Evolutionary conservation across 2,113 vertebrate species (phyloP).

Genomic region (Nothoprocta pentlandii): DNA sequence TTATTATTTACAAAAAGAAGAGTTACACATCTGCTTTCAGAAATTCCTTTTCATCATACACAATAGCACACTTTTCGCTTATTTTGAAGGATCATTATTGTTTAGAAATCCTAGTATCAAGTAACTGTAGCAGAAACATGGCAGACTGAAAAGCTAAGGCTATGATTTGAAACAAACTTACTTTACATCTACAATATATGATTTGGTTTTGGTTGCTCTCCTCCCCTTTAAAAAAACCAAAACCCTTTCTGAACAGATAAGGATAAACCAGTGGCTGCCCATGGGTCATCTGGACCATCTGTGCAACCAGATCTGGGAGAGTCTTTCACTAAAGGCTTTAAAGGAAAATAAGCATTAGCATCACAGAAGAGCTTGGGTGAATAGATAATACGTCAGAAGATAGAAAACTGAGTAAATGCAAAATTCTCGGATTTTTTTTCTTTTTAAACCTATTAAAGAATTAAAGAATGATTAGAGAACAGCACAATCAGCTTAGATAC

Average conservation of each 20-base stretch:
- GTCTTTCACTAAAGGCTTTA: background rate
- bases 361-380: background rate
- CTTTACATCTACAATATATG: background rate
- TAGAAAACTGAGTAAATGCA: background rate
- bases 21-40: background rate
- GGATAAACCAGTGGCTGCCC: background rate
- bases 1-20: background rate
- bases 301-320: background rate
- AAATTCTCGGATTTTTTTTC: background rate
- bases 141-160: background rate
- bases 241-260: no score
- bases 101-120: background rate
- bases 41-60: background rate
- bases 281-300: accelerated
- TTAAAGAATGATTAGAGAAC: background rate
- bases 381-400: background rate
- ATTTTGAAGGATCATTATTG: background rate
- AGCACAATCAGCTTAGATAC: background rate
- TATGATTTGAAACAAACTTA: background rate
- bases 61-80: background rate
- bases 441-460: background rate
- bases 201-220: background rate
- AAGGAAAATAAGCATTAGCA: background rate
- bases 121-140: background rate
- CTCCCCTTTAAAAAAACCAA: no score